Conservation (phyloP, 2,888 invertebrate genomes). For the Lycaena phlaeas region DNA sequence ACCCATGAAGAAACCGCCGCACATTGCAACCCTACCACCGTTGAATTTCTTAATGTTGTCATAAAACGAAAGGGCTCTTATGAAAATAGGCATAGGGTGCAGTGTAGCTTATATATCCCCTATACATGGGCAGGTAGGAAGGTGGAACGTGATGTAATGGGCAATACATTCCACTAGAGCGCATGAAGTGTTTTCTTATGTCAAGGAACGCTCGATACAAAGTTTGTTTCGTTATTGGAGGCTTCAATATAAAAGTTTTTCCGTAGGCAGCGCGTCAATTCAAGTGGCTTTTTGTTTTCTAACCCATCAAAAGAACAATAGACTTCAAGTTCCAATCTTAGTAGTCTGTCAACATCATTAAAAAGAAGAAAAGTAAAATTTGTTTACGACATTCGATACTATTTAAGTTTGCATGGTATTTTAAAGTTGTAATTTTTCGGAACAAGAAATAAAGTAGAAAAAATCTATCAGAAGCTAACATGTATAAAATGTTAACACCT, state of each 20-base stretch:
- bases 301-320: constrained; percentile 12
- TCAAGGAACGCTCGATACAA: constrained; percentile 8
- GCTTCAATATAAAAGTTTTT: constrained; percentile 10
- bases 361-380: constrained; percentile 4
- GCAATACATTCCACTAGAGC: constrained; percentile 7
- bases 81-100: constrained; percentile 2
- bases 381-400: constrained; percentile 1
- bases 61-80: constrained; percentile 2
- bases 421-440: no score
- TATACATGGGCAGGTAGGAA: constrained; percentile 1
- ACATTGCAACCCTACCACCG: no score
- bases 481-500: no score
- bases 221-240: constrained; percentile 8
- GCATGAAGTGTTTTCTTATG: constrained; percentile 8
- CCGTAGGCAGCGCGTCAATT: constrained; percentile 10
- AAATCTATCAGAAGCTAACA: no score
- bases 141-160: constrained; percentile 1
- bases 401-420: no score
- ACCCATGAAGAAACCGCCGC: no score
- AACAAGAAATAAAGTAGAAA: not conserved
- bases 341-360: constrained; percentile 5
- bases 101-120: not conserved
- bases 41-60: no score
- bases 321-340: constrained; percentile 6
- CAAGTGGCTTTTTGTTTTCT: constrained; percentile 12